Percentiles rank a stretch among this genome's conserved stretches.
phyloP scores from a whole-genome alignment of 2,888 invertebrate genomes.

The Coenonympha glycerion region DNA sequence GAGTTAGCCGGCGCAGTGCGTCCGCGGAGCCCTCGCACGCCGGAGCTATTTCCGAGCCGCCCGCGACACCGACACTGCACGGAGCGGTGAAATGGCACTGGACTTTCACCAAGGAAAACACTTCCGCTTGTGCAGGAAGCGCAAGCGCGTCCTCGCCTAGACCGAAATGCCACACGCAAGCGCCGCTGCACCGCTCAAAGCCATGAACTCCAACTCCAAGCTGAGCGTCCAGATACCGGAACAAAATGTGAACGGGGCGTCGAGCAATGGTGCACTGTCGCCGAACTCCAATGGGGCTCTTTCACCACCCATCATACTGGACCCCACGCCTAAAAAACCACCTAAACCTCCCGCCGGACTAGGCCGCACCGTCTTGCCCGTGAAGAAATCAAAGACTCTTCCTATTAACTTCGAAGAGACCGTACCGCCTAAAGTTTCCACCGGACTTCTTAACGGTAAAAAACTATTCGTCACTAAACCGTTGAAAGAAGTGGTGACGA shows the following conservation, averaged over 20 bases:
- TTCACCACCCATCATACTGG: slow-evolving; percentile 56
- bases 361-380: slow-evolving; percentile 56
- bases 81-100: slow-evolving; percentile 68
- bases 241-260: slow-evolving; percentile 38
- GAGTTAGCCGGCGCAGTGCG: slow-evolving; percentile 69
- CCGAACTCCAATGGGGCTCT: slow-evolving; percentile 55
- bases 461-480: slow-evolving; percentile 63
- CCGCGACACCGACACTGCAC: slow-evolving; percentile 63
- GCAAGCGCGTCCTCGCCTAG: slow-evolving; percentile 49
- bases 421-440: slow-evolving; percentile 48
- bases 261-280: slow-evolving; percentile 38
- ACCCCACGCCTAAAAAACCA: slow-evolving; percentile 64
- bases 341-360: slow-evolving; percentile 62
- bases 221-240: slow-evolving; percentile 61
- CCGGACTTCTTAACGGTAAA: slow-evolving; percentile 52
- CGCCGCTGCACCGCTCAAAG: slow-evolving; percentile 33
- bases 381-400: slow-evolving; percentile 66
- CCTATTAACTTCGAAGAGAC: slow-evolving; percentile 66
- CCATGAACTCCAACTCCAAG: slow-evolving; percentile 36
- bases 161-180: slow-evolving; percentile 57
- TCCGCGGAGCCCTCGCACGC: slow-evolving; percentile 68
- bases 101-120: slow-evolving; percentile 61
- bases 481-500: slow-evolving; percentile 62
- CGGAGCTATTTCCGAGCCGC: slow-evolving; percentile 70
- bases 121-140: slow-evolving; percentile 66